Conservation (phyloP, 2,113 vertebrate genomes). For the Coptodon bakossiorum region DNA sequence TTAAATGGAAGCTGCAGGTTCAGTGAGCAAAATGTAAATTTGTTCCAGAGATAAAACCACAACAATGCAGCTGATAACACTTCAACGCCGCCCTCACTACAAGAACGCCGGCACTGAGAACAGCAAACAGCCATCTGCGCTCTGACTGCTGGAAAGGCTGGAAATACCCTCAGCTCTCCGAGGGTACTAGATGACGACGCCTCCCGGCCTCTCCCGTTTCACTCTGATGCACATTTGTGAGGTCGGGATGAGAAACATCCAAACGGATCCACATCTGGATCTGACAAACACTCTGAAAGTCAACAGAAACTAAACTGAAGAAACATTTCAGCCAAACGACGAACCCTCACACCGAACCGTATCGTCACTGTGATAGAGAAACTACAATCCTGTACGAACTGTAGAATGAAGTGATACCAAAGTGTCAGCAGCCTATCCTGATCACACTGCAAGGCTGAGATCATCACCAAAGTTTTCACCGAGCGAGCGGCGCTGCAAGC, state of each 20-base stretch:
- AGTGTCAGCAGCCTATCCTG: accelerated
- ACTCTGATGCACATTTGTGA: neutral
- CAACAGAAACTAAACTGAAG: neutral
- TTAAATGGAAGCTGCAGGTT: neutral
- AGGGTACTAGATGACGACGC: accelerated
- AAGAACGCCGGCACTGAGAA: neutral
- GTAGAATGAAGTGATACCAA: neutral
- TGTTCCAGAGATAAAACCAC: neutral
- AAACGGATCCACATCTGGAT: neutral
- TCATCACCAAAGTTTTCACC: neutral
- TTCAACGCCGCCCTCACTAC: accelerated
- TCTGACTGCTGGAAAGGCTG: neutral
- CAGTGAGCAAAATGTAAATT: neutral
- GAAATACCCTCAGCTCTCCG: neutral
- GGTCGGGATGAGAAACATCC: accelerated
- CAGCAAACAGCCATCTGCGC: neutral
- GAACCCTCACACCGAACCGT: accelerated
- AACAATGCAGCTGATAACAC: neutral
- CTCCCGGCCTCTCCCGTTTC: accelerated
- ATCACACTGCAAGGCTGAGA: neutral
- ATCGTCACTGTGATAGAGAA: accelerated
- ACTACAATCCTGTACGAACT: accelerated
- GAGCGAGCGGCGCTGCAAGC: neutral
- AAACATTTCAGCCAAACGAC: neutral
- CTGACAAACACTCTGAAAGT: neutral